phyloP scores from a whole-genome alignment of 1,140 invertebrate genomes.

The Plectrocnemia conspersa region DNA sequence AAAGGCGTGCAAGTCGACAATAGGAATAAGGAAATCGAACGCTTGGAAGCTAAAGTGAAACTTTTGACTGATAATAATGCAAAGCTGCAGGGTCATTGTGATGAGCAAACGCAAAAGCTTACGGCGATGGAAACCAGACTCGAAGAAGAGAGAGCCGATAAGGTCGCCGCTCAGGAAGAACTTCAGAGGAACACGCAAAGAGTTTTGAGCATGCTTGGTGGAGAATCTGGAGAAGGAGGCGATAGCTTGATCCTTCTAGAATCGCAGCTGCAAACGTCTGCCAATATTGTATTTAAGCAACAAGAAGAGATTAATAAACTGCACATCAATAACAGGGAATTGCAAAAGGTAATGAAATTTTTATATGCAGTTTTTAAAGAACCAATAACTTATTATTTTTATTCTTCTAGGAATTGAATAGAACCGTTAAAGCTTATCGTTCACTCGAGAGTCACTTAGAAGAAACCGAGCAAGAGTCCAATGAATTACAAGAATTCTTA shows the following conservation, averaged over 20 bases:
- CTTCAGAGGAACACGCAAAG: conserved; percentile 66
- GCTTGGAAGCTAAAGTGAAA: conserved; percentile 55
- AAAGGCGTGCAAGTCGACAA: conserved; percentile 66
- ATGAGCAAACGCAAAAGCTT: conserved; percentile 47
- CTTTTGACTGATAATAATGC: conserved; percentile 42
- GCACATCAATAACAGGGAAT: conserved; percentile 59
- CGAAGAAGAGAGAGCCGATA: conserved; percentile 62
- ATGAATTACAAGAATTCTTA: conserved; percentile 72
- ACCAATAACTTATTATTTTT: not conserved
- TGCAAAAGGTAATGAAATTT: conserved; percentile 53
- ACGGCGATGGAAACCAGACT: conserved; percentile 52
- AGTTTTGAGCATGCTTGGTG: conserved; percentile 64
- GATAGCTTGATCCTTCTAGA: conserved; percentile 71
- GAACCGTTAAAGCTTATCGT: conserved; percentile 51
- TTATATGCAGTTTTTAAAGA: conserved; percentile 7
- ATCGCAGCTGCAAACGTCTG: conserved; percentile 66
- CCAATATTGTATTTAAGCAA: conserved; percentile 67
- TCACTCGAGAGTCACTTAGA: conserved; percentile 60
- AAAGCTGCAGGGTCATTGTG: conserved; percentile 37
- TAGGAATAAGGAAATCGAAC: conserved; percentile 57
- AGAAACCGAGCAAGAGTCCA: conserved; percentile 67
- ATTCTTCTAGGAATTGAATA: conserved; percentile 59
- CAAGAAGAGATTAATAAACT: conserved; percentile 71
- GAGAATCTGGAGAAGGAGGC: conserved; percentile 54
- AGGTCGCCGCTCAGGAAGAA: conserved; percentile 65